Conservation (phyloP, 2,888 invertebrate species). For the Hirudinaria manillensis region DNA sequence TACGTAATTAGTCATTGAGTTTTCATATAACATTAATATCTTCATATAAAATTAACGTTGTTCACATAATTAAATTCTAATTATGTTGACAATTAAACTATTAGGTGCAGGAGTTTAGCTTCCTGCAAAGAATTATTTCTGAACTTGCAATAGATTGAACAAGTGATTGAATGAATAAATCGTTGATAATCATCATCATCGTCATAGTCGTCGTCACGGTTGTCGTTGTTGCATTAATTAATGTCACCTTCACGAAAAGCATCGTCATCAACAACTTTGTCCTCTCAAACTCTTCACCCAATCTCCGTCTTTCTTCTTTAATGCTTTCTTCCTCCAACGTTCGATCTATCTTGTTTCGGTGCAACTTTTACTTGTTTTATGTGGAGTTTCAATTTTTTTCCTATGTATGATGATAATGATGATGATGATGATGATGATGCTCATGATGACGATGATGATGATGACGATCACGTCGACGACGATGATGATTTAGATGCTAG, state of each 20-base stretch:
- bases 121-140: no score
- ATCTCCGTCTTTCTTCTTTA: background rate
- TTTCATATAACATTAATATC: no score
- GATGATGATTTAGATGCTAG: slow-evolving; percentile 10
- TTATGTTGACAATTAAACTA: no score
- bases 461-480: background rate
- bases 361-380: no score
- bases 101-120: no score
- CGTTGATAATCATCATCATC: background rate
- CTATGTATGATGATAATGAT: background rate
- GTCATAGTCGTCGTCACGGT: background rate
- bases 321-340: background rate
- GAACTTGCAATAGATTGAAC: no score
- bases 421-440: slow-evolving; percentile 19
- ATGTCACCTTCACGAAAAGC: background rate
- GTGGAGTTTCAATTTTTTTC: no score
- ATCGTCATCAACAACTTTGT: background rate
- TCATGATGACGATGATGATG: slow-evolving; percentile 16
- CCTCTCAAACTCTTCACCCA: background rate
- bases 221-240: background rate
- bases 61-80: no score
- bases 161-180: no score
- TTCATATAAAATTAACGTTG: no score
- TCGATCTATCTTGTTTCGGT: background rate
- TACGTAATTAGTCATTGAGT: no score